Evolutionary conservation across 2,113 vertebrate species (phyloP), one percentile per base, ranked within the genome.

Genomic region (Suncus etruscus): DNA sequence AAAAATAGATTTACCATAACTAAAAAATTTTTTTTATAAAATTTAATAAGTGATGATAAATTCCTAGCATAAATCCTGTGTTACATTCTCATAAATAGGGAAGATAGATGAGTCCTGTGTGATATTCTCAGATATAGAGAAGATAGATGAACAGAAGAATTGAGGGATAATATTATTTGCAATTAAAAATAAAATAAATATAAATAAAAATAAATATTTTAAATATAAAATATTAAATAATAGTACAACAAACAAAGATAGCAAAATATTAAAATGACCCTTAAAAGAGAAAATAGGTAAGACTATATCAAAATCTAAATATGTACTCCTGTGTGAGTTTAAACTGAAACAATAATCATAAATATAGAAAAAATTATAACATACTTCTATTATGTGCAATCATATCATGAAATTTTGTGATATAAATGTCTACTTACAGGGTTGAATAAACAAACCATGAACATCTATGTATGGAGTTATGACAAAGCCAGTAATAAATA

Each of bases 181-280:
- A 58, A 58, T 20, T 66, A 66, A 66, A 66, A 18, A 66, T 27
- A 66, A 66, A 66, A 10, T 29, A 66, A 58, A 66, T 11, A 25
- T 58, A 18, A 66, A 8, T 5, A 66, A 29, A 16, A 66, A 29
- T 25, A 66, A 66, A 16, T 58, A 58, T 11, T 11, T 16, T 58
- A 58, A 58, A n/a, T n/a, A n/a, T n/a, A n/a, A n/a, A n/a, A n/a
- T n/a, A n/a, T n/a, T n/a, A n/a, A n/a, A n/a, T n/a, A n/a, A n/a
- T n/a, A n/a, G 10, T 58, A 16, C 54, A 58, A 58, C 16, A 58
- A 58, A 58, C 16, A 11, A 58, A 11, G 9, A 11, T 58, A 63
- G 6, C 12, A 80, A 92, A 89, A 81, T 80, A 81, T 95, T 54
- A 92, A 93, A 92, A 73, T 66, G 22, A 68, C 51, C n/a, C 12